A percentile compares a stretch with the other conserved stretches of the same genome.
These are phyloP conservation scores for Netelia melanura DNA, from an alignment of 2,888 invertebrate genomes.

Conservation along the genomic window DNA sequence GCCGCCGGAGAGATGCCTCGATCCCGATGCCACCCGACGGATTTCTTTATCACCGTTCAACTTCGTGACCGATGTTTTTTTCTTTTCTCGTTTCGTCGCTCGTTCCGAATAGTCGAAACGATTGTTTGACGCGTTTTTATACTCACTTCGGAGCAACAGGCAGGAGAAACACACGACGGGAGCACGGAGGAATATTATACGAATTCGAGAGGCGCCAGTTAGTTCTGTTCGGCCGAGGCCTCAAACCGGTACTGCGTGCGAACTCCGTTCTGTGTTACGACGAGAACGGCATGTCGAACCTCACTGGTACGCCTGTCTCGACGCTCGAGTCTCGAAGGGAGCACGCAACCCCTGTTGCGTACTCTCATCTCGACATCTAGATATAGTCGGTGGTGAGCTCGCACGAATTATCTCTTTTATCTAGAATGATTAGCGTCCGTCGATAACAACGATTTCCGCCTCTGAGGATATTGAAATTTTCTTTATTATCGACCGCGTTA, in stretches of 20 bases:
- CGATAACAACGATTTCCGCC: background rate
- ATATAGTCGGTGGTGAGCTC: slow-evolving; percentile 45
- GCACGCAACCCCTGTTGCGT: slow-evolving; percentile 55
- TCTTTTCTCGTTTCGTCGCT: background rate
- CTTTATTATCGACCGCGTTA: background rate
- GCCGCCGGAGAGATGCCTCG: background rate
- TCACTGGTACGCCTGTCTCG: slow-evolving; percentile 70
- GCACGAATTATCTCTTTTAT: background rate
- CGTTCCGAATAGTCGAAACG: background rate
- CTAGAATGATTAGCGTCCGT: slow-evolving; percentile 10
- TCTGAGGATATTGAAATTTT: background rate
- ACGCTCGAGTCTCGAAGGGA: slow-evolving; percentile 48
- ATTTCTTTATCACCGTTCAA: slow-evolving; percentile 17
- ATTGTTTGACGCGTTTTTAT: background rate
- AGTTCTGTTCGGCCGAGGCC: slow-evolving; percentile 70
- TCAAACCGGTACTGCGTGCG: slow-evolving; percentile 78
- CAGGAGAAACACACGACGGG: slow-evolving; percentile 2
- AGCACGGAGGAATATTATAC: slow-evolving; percentile 34
- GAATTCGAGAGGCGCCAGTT: slow-evolving; percentile 62
- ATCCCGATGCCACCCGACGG: slow-evolving; percentile 1
- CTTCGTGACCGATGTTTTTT: background rate
- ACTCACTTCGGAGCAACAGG: background rate
- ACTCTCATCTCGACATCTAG: slow-evolving; percentile 65
- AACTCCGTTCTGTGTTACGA: slow-evolving; percentile 74
- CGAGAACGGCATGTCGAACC: slow-evolving; percentile 80